phyloP scores from a whole-genome alignment of 2,113 vertebrate species.

The Charina bottae region DNA sequence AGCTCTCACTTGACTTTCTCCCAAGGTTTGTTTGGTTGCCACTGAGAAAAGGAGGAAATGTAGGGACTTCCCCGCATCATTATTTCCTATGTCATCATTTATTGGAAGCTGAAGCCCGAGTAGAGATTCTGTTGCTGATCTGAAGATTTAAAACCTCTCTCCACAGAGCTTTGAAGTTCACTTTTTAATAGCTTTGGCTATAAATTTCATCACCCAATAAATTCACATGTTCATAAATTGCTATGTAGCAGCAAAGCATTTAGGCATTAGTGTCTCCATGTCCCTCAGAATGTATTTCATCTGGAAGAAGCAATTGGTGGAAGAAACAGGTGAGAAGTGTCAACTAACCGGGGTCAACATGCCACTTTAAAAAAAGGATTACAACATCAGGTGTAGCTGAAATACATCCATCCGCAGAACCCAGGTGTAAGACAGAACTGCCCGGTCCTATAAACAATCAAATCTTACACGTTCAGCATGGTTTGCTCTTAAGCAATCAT shows the following conservation, averaged over 20 bases:
- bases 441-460: not conserved
- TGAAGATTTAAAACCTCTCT: not conserved
- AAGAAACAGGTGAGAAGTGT: not conserved
- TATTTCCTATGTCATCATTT: not conserved
- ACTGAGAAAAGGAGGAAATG: not conserved
- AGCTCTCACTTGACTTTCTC: not conserved
- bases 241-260: constrained; percentile 3
- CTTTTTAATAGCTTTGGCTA: not conserved
- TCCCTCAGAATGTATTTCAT: not conserved
- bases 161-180: constrained; percentile 3
- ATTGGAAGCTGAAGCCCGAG: not conserved
- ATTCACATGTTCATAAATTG: constrained; percentile 10
- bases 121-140: not conserved
- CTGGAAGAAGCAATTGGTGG: not conserved
- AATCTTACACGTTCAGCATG: not conserved
- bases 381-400: not conserved
- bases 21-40: not conserved
- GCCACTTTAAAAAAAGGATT: not conserved
- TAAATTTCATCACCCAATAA: constrained; percentile 27
- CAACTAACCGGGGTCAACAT: constrained; percentile 15
- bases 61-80: not conserved
- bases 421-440: not conserved
- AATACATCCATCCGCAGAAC: not conserved
- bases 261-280: not conserved
- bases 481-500: not conserved